Evolutionary conservation across 2,797 vertebrate species (phyloP).

Genomic region (Anniella stebbinsi): DNA sequence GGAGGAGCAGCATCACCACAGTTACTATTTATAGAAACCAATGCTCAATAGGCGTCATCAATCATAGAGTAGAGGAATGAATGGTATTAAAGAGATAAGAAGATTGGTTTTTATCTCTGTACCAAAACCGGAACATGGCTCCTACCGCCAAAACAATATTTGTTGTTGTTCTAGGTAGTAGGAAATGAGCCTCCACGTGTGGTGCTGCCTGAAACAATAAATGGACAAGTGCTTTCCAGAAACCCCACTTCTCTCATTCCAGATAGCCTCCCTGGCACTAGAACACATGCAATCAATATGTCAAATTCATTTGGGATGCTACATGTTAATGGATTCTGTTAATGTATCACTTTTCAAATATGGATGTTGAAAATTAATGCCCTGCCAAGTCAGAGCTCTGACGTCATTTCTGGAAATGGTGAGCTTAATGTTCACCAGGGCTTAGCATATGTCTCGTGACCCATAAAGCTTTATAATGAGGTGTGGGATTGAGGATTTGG

Average conservation of each 20-base stretch:
- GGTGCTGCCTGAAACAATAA: not conserved
- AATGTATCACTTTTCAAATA: not conserved
- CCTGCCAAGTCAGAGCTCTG: not conserved
- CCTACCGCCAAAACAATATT: conserved; percentile 21
- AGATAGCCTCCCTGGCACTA: accelerated
- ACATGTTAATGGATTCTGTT: accelerated
- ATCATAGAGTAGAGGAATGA: conserved; percentile 7
- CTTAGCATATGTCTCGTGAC: not conserved
- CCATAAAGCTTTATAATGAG: not conserved
- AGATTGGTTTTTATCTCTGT: conserved; percentile 28
- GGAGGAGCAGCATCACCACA: not conserved
- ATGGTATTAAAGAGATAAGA: conserved; percentile 24
- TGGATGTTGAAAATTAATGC: conserved; percentile 11
- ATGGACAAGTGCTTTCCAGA: accelerated
- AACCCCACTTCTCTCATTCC: not conserved
- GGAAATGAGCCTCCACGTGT: not conserved
- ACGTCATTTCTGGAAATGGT: not conserved
- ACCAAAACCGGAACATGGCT: not conserved
- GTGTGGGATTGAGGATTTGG: not conserved
- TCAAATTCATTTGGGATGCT: not conserved
- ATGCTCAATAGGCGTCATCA: not conserved
- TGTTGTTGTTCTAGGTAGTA: not conserved
- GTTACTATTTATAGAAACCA: conserved; percentile 14
- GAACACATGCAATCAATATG: accelerated
- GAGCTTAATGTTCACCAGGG: not conserved